A percentile compares a stretch with the other conserved stretches of the same genome.
phyloP scores from a whole-genome alignment of 2,797 vertebrate genomes.

The Hyperoplus lanceolatus region DNA sequence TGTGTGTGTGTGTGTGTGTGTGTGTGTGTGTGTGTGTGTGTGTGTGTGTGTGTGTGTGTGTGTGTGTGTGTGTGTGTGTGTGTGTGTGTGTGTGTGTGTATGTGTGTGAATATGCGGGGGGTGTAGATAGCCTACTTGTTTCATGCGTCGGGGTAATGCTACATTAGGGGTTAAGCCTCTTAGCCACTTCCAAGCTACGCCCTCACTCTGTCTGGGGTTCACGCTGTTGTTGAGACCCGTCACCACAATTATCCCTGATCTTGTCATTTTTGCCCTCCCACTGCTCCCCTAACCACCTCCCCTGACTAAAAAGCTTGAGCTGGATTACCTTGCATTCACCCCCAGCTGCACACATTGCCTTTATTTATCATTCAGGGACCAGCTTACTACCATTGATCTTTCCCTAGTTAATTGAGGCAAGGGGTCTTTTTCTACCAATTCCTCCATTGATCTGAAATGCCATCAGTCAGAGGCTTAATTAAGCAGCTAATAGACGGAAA shows the following conservation, averaged over 20 bases:
- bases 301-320: constrained; percentile 30
- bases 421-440: constrained; percentile 77
- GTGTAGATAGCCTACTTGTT: constrained; percentile 30
- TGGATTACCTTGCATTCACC: constrained; percentile 51
- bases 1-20: constrained; percentile 27
- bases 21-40: constrained; percentile 27
- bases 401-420: constrained; percentile 78
- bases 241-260: constrained; percentile 63
- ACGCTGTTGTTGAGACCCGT: constrained; percentile 55
- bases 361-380: constrained; percentile 66
- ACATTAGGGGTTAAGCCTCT: constrained; percentile 69
- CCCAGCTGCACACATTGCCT: constrained; percentile 44
- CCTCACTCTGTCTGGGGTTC: constrained; percentile 58
- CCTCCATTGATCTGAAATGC: constrained; percentile 80
- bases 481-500: constrained; percentile 82
- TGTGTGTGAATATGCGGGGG: constrained; percentile 36
- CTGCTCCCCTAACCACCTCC: constrained; percentile 28
- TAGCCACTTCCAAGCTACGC: constrained; percentile 55
- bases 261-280: constrained; percentile 57
- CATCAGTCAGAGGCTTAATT: constrained; percentile 82
- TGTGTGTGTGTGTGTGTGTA: constrained; percentile 31
- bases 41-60: constrained; percentile 27
- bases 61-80: constrained; percentile 27
- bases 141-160: constrained; percentile 44
- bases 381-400: constrained; percentile 71